phyloP scores from a whole-genome alignment of 1,140 invertebrate genomes.

The Anoplolepis gracilipes region DNA sequence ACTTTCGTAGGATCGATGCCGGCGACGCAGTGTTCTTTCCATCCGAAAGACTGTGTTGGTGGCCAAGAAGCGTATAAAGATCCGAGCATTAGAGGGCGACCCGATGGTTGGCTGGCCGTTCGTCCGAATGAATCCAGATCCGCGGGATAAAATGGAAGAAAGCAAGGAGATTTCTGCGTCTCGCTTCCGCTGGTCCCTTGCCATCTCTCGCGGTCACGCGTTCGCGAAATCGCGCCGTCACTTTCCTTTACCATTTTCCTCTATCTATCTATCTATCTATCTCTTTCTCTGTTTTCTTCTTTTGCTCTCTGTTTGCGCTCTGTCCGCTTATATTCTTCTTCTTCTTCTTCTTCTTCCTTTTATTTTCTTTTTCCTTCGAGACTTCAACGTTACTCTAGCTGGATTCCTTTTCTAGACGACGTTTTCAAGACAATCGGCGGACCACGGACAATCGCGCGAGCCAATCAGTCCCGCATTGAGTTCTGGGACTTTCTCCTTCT shows the following conservation, averaged over 20 bases:
- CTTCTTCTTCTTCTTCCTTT: neutral
- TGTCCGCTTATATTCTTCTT: neutral
- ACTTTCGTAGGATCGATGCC: constrained; percentile 63
- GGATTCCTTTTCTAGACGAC: constrained; percentile 53
- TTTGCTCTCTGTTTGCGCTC: neutral
- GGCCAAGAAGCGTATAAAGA: constrained; percentile 69
- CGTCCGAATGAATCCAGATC: constrained; percentile 67
- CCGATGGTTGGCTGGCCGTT: constrained; percentile 57
- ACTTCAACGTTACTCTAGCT: constrained; percentile 36
- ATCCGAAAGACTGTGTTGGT: constrained; percentile 19
- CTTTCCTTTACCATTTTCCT: neutral
- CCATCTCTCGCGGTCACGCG: neutral
- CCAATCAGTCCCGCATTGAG: constrained; percentile 71
- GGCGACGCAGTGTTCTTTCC: constrained; percentile 45
- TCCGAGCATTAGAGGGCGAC: constrained; percentile 62
- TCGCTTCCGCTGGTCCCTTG: neutral
- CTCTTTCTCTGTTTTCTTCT: neutral
- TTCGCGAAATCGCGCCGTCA: constrained; percentile 41
- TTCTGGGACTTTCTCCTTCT: constrained; percentile 31
- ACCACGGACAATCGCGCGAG: constrained; percentile 59
- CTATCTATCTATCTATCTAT: neutral
- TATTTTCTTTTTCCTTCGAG: constrained; percentile 2
- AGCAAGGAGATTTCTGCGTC: neutral
- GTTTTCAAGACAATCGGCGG: constrained; percentile 63
- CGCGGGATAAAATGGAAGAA: constrained; percentile 64